Evolutionary conservation across 1,140 invertebrate genomes (phyloP), one percentile per base, ranked within the genome.

Genomic region (Melanaphis sacchari): DNA sequence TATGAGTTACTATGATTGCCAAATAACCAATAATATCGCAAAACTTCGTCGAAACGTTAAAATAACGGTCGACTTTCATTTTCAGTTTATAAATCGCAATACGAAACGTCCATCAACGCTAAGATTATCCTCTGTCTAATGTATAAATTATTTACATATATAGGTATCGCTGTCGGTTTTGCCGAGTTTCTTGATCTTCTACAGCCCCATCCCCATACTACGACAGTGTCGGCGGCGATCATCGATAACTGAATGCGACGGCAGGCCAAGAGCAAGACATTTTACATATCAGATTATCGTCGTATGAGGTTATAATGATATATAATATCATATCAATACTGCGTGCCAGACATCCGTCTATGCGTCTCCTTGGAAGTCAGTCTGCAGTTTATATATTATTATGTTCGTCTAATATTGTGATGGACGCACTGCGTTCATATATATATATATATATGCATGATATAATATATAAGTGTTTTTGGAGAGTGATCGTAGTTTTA

Each of bases 11-110:
- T n/a, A n/a, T n/a, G n/a, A n/a, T n/a, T 15, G 31, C 59, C 4
- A 1, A 18, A 6, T 15, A 76, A n/a, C 15, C 59, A 76, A n/a
- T 76, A 66, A n/a, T 76, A 36, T 76, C n/a, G 11, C 59, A 11
- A 7, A 76, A 15, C 4, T 18, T 46, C 49, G 52, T 21, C n/a
- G 36, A 41, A 38, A 9, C 24, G n/a, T 52, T 66, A 66, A 66
- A 59, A 41, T 91, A 26, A 91, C 59, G 90, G 40, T 46, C 43
- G 41, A 91, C 52, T 24, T 66, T 91, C 40, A 91, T 91, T 91
- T 91, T 59, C 90, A 15, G 26, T 46, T 41, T 76, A 43, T 91
- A 76, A 18, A 76, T 46, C 49, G 18, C 36, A 38, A 59, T 43
- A 40, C n/a, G 18, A 90, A 24, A 40, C 52, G 40, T 90, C 24